Percentiles rank a stretch among this genome's conserved stretches.
phyloP scores from a whole-genome alignment of 2,113 vertebrate genomes.

The Eurystomus gularis region DNA sequence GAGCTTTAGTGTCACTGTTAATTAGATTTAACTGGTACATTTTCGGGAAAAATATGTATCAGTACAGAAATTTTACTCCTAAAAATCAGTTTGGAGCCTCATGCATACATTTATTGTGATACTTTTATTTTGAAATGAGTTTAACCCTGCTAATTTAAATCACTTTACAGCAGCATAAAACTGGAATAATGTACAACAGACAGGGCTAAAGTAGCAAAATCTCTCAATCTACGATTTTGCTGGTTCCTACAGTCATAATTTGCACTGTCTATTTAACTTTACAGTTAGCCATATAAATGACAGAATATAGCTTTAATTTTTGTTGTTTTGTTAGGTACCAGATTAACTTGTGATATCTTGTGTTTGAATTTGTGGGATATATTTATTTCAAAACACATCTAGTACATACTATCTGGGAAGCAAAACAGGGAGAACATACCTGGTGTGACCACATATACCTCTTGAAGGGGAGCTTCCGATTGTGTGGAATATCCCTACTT shows the following conservation, averaged over 20 bases:
- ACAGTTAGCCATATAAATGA: not conserved
- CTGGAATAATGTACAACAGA: not conserved
- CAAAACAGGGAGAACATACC: not conserved
- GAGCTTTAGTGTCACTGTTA: not conserved
- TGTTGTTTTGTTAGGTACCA: not conserved
- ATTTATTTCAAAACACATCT: not conserved
- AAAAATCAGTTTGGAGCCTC: not conserved
- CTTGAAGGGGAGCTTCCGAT: not conserved
- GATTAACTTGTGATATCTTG: not conserved
- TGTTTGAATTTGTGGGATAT: not conserved
- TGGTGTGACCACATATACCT: not conserved
- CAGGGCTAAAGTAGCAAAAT: not conserved
- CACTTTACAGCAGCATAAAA: not conserved
- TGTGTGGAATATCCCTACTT: not conserved
- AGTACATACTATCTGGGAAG: not conserved
- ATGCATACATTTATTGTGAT: not conserved
- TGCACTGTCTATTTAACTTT: not conserved
- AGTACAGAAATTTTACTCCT: not conserved
- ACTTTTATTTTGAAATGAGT: not conserved
- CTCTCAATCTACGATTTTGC: not conserved
- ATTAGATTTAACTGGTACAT: not conserved
- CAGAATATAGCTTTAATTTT: not conserved
- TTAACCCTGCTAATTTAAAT: not conserved
- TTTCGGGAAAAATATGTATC: not conserved
- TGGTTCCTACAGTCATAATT: not conserved